Evolutionary conservation across 2,113 vertebrate species (phyloP).

Genomic region (Onychostruthus taczanowskii): DNA sequence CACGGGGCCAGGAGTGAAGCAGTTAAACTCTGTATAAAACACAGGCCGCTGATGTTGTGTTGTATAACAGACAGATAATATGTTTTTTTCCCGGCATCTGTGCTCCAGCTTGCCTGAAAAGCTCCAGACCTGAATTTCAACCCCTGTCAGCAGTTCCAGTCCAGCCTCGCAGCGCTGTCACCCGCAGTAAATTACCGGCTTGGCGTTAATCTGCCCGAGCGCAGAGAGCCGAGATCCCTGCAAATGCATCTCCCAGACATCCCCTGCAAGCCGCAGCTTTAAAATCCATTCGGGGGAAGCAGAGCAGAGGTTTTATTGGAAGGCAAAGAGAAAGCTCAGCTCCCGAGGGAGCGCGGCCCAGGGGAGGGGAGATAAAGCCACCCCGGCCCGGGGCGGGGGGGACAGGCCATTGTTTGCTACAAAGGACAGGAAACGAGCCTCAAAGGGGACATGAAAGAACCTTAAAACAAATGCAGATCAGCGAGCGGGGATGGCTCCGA

Average conservation of each 20-base stretch:
- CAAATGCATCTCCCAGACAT: neutral
- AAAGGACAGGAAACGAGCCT: conserved; percentile 61
- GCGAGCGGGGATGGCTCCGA: neutral
- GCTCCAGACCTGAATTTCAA: neutral
- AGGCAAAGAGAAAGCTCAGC: neutral
- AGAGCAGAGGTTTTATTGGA: neutral
- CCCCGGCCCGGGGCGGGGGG: neutral
- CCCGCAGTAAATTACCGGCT: neutral
- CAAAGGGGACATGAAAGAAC: conserved; percentile 7
- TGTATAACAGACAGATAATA: neutral
- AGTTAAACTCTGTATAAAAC: neutral
- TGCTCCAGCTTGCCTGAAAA: neutral
- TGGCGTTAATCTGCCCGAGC: neutral
- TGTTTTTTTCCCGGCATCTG: neutral
- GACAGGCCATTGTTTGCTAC: conserved; percentile 21
- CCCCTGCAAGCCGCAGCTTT: neutral
- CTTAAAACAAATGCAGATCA: conserved; percentile 48
- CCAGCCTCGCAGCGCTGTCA: neutral
- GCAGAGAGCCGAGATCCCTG: neutral
- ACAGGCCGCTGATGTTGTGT: neutral
- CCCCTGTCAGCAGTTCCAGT: neutral
- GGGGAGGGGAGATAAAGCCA: neutral
- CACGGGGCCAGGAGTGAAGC: neutral
- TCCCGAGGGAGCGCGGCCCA: neutral
- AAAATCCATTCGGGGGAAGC: neutral